Base-by-base conservation (phyloP, 1,140 invertebrate species). In the Apis laboriosa region DNA sequence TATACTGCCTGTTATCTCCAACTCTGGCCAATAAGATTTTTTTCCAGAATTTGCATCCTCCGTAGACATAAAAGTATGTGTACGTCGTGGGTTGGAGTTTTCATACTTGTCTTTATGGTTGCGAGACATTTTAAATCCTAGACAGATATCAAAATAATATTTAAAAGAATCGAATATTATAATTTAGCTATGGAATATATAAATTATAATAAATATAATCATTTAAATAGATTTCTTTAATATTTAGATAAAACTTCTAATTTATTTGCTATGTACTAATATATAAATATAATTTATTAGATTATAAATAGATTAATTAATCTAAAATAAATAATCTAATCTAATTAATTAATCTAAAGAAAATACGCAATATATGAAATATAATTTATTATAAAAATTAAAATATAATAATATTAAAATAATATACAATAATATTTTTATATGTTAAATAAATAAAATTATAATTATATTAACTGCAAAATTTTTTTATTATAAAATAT, bases 41-140 rank as follows among this genome's bases (percentile, higher is more conserved):
- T 98, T 98, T 80, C 98, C 98, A 90, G 97, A 96, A 90, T 97
- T 97, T 89, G 97, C 96, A 92, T 99, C 98, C 94, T 98, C 98
- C 80, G 97, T 95, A 90, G 97, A 97, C 97, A 99, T 98, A 94
- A 98, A 97, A 88, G 97, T 97, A 95, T 99, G 97, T 84, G 96
- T 96, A 92, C 98, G 96, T 94, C 97, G 95, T 86, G 94, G 93
- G 90, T 96, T 96, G 84, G 95, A 95, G 94, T 94, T 96, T 94
- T 97, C 96, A 95, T 97, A 97, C 95, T 97, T 95, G 87, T 96
- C 95, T 92, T 96, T 96, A 87, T 95, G 94, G 93, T 94, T 95
- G 91, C 95, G 94, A 90, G 95, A 95, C 95, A 96, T 96, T 91
- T 91, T 96, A 94, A 94, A 95, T 94, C 94, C 95, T 95, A 85